Evolutionary conservation across 2,797 vertebrate genomes (phyloP).

Genomic region (Rhadinocentrus ornatus): DNA sequence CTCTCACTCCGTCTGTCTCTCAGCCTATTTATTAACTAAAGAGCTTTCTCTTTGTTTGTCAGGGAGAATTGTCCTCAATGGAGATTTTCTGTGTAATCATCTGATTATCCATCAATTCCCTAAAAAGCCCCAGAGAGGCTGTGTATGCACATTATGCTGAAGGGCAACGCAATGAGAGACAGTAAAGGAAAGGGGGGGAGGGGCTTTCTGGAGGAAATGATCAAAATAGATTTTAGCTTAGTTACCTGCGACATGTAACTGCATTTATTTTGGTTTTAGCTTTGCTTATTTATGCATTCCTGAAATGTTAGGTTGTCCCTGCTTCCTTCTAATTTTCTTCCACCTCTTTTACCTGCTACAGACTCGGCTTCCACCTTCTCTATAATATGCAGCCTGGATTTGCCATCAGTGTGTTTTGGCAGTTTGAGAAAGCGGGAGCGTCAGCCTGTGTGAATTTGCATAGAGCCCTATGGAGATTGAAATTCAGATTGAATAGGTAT

Average conservation of each 20-base stretch:
- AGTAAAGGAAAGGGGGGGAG: slow-evolving; percentile 34
- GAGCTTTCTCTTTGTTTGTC: slow-evolving; percentile 81
- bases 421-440: slow-evolving; percentile 50
- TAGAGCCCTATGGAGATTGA: slow-evolving; percentile 76
- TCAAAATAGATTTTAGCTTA: slow-evolving; percentile 63
- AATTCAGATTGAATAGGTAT: slow-evolving; percentile 79
- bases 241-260: slow-evolving; percentile 56
- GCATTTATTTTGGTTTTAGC: slow-evolving; percentile 51
- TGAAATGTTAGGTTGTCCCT: slow-evolving; percentile 31
- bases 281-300: slow-evolving; percentile 49
- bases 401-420: slow-evolving; percentile 53
- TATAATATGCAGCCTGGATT: slow-evolving; percentile 49
- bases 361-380: slow-evolving; percentile 37
- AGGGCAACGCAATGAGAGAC: slow-evolving; percentile 73
- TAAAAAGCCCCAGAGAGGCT: slow-evolving; percentile 76
- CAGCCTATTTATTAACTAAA: slow-evolving; percentile 80
- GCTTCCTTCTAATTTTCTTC: slow-evolving; percentile 40
- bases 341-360: slow-evolving; percentile 43
- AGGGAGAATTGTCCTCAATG: slow-evolving; percentile 74
- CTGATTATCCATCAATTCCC: slow-evolving; percentile 81
- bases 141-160: slow-evolving; percentile 71
- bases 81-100: slow-evolving; percentile 81
- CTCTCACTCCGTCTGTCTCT: slow-evolving; percentile 60
- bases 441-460: slow-evolving; percentile 72
- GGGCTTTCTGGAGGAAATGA: slow-evolving; percentile 58